These are phyloP conservation scores for Xiphydria camelus DNA, from an alignment of 2,888 invertebrate genomes.

Conservation along the genomic window DNA sequence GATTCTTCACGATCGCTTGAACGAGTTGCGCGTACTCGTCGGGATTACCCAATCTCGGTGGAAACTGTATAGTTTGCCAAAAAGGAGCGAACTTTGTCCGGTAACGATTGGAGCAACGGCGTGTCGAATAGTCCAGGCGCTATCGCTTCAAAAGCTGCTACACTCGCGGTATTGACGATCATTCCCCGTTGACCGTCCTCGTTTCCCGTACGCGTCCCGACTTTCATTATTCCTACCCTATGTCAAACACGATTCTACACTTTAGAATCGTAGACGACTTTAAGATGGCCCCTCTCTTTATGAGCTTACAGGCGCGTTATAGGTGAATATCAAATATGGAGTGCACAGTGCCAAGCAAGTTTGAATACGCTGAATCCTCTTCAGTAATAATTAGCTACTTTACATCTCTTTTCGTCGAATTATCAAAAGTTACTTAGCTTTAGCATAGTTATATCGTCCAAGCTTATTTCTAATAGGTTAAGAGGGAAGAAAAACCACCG, in stretches of 20 bases:
- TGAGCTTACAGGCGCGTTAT: too few relatives aligned
- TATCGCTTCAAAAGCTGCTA: slow-evolving; percentile 84
- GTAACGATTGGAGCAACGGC: slow-evolving; percentile 60
- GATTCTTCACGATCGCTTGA: slow-evolving; percentile 63
- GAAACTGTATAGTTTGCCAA: slow-evolving; percentile 63
- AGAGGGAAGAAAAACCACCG: neutral
- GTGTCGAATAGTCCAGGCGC: slow-evolving; percentile 63
- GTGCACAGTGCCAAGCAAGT: too few relatives aligned
- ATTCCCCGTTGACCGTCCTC: slow-evolving; percentile 88
- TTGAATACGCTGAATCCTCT: too few relatives aligned
- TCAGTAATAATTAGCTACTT: too few relatives aligned
- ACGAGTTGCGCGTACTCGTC: slow-evolving; percentile 63
- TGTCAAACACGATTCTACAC: too few relatives aligned
- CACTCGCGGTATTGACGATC: slow-evolving; percentile 91
- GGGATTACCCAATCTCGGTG: slow-evolving; percentile 61
- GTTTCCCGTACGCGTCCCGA: slow-evolving; percentile 75
- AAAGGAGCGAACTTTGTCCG: slow-evolving; percentile 60
- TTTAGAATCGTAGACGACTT: too few relatives aligned
- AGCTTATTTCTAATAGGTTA: neutral
- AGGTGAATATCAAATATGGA: too few relatives aligned
- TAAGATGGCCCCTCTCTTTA: too few relatives aligned
- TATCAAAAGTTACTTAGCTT: neutral
- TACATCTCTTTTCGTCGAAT: too few relatives aligned
- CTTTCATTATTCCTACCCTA: too few relatives aligned
- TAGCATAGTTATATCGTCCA: slow-evolving; percentile 1